phyloP scores from a whole-genome alignment of 2,888 invertebrate species.

The Drosophila algonquin region DNA sequence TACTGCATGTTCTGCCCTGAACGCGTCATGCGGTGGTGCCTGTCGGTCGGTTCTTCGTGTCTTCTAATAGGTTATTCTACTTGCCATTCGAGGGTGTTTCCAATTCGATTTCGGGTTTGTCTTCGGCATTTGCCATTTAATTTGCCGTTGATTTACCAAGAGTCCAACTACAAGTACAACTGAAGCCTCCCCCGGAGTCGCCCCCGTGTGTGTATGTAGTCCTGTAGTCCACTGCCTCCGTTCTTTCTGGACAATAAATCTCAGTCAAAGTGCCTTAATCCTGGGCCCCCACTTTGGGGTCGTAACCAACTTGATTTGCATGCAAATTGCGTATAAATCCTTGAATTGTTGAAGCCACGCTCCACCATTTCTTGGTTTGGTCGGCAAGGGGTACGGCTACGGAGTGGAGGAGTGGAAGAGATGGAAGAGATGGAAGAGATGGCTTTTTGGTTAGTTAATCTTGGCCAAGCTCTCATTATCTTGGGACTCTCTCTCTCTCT shows the following conservation, averaged over 20 bases:
- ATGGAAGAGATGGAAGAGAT: not conserved
- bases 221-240: not conserved
- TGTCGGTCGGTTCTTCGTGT: too few species aligned
- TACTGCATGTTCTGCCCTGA: too few species aligned
- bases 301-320: conserved; percentile 57
- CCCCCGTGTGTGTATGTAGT: not conserved
- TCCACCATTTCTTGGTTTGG: not conserved
- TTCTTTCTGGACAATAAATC: conserved; percentile 48
- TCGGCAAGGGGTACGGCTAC: conserved; percentile 6
- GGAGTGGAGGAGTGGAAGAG: not conserved
- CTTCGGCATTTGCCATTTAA: not conserved
- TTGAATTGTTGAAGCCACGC: conserved; percentile 47
- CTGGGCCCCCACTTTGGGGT: conserved; percentile 2
- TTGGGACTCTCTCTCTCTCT: conserved; percentile 3
- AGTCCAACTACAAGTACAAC: conserved; percentile 19
- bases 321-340: conserved; percentile 69
- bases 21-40: too few species aligned
- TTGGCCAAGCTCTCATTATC: conserved; percentile 28
- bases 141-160: conserved; percentile 31
- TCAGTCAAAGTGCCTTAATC: conserved; percentile 22
- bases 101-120: not conserved
- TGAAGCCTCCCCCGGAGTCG: not conserved
- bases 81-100: conserved; percentile 7
- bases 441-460: conserved; percentile 5
- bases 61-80: not conserved